These are phyloP conservation scores for Stomatorhinus ivindoensis DNA, from an alignment of 2,113 vertebrate species.

Conservation along the genomic window DNA sequence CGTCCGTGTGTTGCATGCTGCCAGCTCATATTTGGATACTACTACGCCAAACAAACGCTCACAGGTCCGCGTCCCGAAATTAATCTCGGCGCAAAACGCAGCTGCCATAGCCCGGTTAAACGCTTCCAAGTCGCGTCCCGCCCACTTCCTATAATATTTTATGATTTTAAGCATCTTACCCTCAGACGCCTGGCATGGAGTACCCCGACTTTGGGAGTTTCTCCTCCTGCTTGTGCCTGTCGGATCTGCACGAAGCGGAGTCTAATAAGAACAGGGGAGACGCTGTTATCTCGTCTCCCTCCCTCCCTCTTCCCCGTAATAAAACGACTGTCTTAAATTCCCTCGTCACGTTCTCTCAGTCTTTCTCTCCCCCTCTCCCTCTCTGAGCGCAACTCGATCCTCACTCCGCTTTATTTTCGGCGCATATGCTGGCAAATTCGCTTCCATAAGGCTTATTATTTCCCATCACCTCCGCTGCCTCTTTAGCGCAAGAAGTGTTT, in stretches of 20 bases:
- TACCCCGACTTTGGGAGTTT: neutral
- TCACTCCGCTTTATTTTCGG: neutral
- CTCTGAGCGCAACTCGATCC: neutral
- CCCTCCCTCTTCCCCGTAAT: constrained; percentile 8
- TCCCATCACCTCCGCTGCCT: neutral
- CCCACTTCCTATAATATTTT: neutral
- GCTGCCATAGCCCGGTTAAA: neutral
- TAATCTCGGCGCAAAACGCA: neutral
- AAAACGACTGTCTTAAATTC: constrained; percentile 13
- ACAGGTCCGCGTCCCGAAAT: neutral
- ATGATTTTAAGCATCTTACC: constrained; percentile 1
- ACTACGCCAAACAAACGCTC: neutral
- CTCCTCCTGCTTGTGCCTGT: neutral
- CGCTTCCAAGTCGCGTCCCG: neutral
- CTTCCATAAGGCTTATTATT: neutral
- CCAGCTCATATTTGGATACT: neutral
- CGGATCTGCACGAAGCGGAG: neutral
- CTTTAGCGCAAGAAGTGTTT: neutral
- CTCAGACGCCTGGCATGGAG: neutral
- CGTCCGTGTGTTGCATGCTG: neutral
- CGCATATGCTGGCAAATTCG: neutral
- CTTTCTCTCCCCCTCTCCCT: neutral
- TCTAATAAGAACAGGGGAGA: constrained; percentile 11
- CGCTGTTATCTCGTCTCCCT: constrained; percentile 2
- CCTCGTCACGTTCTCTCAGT: constrained; percentile 7